These are phyloP conservation scores for Acyrthosiphon pisum DNA, from an alignment of 1,140 invertebrate genomes.

Conservation along the genomic window DNA sequence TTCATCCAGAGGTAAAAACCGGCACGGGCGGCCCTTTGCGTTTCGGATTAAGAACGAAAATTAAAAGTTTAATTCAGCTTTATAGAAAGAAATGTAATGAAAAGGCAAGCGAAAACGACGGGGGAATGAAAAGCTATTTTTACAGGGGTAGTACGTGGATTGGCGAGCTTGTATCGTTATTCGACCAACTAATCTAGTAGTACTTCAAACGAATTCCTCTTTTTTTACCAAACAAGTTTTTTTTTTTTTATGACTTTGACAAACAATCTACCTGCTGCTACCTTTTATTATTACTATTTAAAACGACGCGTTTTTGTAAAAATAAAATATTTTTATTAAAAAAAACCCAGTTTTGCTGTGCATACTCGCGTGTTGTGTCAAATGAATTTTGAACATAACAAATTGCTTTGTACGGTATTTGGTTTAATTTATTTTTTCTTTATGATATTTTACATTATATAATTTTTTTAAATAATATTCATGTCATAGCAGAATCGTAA, in stretches of 20 bases:
- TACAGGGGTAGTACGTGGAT: slow-evolving; percentile 22
- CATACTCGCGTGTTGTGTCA: slow-evolving; percentile 30
- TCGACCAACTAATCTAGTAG: slow-evolving; percentile 56
- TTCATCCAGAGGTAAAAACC: slow-evolving; percentile 51
- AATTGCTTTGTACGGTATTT: slow-evolving; percentile 34
- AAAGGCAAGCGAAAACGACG: slow-evolving; percentile 33
- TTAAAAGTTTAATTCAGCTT: slow-evolving; percentile 56
- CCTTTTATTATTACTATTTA: slow-evolving; percentile 55
- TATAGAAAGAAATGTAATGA: slow-evolving; percentile 55
- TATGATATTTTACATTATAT: slow-evolving; percentile 6
- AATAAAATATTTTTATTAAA: slow-evolving; percentile 44
- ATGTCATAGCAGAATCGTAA: background rate
- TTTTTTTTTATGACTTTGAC: slow-evolving; percentile 52
- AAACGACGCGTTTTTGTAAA: slow-evolving; percentile 43
- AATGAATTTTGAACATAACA: slow-evolving; percentile 47
- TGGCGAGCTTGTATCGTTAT: slow-evolving; percentile 54
- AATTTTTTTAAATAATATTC: background rate
- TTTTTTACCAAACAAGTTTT: slow-evolving; percentile 47
- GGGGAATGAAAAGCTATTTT: slow-evolving; percentile 44
- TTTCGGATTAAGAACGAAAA: slow-evolving; percentile 57
- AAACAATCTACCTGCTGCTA: slow-evolving; percentile 55
- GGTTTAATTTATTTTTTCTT: slow-evolving; percentile 23
- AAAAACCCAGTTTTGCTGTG: slow-evolving; percentile 25
- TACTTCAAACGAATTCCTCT: slow-evolving; percentile 57
- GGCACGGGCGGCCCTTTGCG: slow-evolving; percentile 4